Base-by-base conservation (phyloP, 2,113 vertebrate genomes). In the Delphinapterus leucas region DNA sequence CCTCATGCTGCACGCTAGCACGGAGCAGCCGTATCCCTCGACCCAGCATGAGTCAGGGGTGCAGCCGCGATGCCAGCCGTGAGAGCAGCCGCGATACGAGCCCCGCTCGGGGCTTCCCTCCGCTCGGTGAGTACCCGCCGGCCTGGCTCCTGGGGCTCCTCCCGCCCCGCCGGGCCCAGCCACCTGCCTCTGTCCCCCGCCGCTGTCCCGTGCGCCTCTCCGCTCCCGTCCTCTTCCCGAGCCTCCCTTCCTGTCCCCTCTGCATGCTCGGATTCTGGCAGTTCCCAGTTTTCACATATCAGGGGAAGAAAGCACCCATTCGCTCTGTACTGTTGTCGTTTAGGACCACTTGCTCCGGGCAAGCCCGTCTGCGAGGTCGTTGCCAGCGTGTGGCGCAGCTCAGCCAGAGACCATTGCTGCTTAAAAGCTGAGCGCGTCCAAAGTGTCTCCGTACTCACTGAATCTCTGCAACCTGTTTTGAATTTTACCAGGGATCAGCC, bases 61-160 rank as follows among this genome's bases (percentile, higher is more conserved):
- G 99, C 99, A 99, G 99, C 99, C 99, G 99, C 98, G 99, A 99
- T 99, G 99, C 99, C 98, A 99, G 99, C 99, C 99, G 99, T 98
- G 99, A 99, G 99, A 99, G 99, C 99, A 99, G 99, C 99, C 99
- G 99, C 44, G 99, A 99, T 99, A 99, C 99, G 98, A 99, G 99
- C 99, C 99, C 99, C 96, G 99, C 99, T 98, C 99, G 99, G 99
- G 99, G 99, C 99, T 99, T 99, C 95, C 96, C 99, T 98, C 99
- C 99, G 93, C 99, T 99, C 98, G 99, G 99, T 99, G 99, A 99
- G 99, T 99, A 99, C 98, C 89, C 0, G 97, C 90, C 98, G 98
- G 98, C 86, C 97, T 98, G 98, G 91, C 95, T 98, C 98, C 98
- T 97, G 97, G 98, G 98, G 95, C 98, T 67, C 96, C 97, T 71